Conservation (phyloP, 2,888 invertebrate species). For the Ophraella communa region DNA sequence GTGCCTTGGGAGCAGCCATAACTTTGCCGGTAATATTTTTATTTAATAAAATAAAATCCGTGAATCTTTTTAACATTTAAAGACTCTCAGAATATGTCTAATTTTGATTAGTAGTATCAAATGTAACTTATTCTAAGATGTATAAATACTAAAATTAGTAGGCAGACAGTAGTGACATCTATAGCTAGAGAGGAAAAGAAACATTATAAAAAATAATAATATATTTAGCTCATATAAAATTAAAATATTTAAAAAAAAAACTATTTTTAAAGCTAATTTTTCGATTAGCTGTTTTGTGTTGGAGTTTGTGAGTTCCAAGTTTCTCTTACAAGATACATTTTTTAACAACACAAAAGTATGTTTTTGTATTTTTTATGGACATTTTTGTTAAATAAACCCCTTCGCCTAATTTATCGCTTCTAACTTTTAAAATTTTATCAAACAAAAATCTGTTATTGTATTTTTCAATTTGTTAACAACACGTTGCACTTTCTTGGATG, state of each 20-base stretch:
- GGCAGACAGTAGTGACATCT: not conserved
- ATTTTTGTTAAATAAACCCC: no score
- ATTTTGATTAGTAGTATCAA: no score
- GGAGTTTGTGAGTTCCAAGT: no score
- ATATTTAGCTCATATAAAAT: not conserved
- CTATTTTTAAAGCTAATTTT: no score
- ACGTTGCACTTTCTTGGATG: not conserved
- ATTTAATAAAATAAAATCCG: not conserved
- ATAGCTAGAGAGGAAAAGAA: not conserved
- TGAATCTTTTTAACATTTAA: no score
- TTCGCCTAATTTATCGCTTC: not conserved
- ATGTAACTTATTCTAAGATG: no score
- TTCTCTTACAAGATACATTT: no score
- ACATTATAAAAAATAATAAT: not conserved
- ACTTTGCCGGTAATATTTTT: slow-evolving; percentile 83
- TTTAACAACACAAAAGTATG: no score
- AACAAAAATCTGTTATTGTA: not conserved
- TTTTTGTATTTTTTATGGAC: no score
- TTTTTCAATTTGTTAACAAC: not conserved
- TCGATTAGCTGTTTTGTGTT: no score
- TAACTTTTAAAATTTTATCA: not conserved
- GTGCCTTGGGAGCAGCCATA: slow-evolving; percentile 88
- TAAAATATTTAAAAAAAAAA: not conserved
- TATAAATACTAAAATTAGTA: not conserved
- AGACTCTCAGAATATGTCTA: no score